Evolutionary conservation across 2,113 vertebrate species (phyloP).

Genomic region (Tachuris rubrigastra): DNA sequence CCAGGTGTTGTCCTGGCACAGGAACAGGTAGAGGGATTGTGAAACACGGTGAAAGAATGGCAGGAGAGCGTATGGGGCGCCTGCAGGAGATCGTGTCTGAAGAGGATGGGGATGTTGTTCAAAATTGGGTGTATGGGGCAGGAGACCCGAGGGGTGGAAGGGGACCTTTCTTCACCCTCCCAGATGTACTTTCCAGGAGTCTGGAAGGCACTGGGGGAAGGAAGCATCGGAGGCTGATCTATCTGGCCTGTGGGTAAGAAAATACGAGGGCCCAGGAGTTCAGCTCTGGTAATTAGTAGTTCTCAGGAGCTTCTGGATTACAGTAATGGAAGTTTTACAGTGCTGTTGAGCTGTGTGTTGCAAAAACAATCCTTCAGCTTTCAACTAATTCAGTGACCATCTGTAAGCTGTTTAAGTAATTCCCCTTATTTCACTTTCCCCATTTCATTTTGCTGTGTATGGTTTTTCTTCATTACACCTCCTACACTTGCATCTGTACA

Average conservation of each 20-base stretch:
- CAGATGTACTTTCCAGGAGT: not conserved
- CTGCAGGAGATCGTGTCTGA: not conserved
- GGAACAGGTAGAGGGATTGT: not conserved
- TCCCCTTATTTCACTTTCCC: conserved; percentile 8
- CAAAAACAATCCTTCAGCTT: conserved; percentile 51
- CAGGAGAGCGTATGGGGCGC: not conserved
- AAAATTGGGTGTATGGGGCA: not conserved
- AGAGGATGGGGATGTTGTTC: not conserved
- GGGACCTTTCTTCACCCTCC: not conserved
- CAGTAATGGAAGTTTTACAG: conserved; percentile 27
- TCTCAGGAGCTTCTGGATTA: conserved; percentile 42
- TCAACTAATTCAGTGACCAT: conserved; percentile 41
- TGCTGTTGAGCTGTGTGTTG: conserved; percentile 46
- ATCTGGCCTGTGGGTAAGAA: not conserved
- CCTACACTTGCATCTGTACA: not conserved
- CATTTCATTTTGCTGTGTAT: not conserved
- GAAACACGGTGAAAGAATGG: not conserved
- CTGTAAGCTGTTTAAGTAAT: conserved; percentile 47
- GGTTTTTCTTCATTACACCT: not conserved
- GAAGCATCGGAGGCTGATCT: not conserved
- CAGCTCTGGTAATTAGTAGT: conserved; percentile 13
- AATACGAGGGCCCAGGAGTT: not conserved
- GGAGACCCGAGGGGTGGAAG: not conserved
- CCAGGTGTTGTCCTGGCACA: not conserved
- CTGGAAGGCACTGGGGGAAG: not conserved